These are phyloP conservation scores for Aphrocallistes beatrix DNA, from an alignment of 37 sponge, comb jelly and placozoan genomes.

Conservation along the genomic window DNA sequence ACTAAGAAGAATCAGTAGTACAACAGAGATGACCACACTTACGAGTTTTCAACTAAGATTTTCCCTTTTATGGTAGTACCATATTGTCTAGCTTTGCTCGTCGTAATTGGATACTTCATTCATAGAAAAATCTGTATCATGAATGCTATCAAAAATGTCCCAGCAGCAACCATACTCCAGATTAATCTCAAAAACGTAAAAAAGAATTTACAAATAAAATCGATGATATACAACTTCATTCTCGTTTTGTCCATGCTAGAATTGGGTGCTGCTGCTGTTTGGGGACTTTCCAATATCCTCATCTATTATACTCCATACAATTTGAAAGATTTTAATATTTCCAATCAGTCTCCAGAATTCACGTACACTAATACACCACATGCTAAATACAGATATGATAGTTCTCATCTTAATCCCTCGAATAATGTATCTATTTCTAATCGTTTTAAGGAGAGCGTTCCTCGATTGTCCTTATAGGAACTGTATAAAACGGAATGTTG, in stretches of 20 bases:
- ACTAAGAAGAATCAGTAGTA: too few relatives aligned
- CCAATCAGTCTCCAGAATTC: not conserved
- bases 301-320: not conserved
- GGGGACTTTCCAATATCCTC: not conserved
- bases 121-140: not conserved
- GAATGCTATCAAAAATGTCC: not conserved
- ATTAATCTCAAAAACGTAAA: not conserved
- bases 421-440: not conserved
- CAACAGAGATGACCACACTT: not conserved
- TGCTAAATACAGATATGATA: not conserved
- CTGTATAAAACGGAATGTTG: not conserved
- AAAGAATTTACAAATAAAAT: too few relatives aligned
- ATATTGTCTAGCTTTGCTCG: not conserved
- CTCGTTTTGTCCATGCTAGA: not conserved
- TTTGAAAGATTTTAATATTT: not conserved
- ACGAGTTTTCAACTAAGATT: not conserved
- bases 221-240: not conserved
- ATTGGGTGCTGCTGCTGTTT: not conserved
- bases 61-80: not conserved
- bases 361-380: not conserved
- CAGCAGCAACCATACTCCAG: not conserved
- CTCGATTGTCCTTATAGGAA: not conserved
- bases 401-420: not conserved
- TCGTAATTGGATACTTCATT: not conserved
- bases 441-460: not conserved